Base-by-base conservation (phyloP, 2,888 invertebrate genomes). In the Philhelius pedissequus region DNA sequence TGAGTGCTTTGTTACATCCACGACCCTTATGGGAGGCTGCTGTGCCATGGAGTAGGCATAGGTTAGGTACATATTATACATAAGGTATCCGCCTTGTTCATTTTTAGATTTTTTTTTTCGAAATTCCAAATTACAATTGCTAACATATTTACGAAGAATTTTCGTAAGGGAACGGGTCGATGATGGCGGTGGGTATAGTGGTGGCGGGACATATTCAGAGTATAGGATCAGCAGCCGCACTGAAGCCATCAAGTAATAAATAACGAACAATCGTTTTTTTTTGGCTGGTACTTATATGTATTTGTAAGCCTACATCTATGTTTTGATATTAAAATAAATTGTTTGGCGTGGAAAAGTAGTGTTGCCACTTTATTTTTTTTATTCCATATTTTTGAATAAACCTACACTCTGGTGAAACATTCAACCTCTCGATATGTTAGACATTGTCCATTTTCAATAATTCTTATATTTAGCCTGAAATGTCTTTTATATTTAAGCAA, bases 101-200 rank as follows among this genome's bases (percentile, higher is more conserved):
- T 84, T 84, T 84, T 60, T 84, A 84, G 80, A 80, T 71, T 80
- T 68, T 84, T 70, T 71, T 80, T 68, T 84, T 70, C 30, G 43
- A 64, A 75, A 79, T 74, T 79, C 60, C 66, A 75, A 62, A 50
- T 84, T 56, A 76, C 80, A 80, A 76, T 84, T 80, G 75, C 80
- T 71, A 75, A 71, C 84, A 78, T 62, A 74, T 83, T 74, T 74
- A 70, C 73, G 56, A 56, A 73, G 71, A 75, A 48, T 18, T 18
- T 32, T 80, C n/a, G 35, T 27, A 15, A 15, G 25, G 11, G 15
- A 60, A 11, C 40, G 13, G n/a, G 45, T 13, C 13, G 13, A 20
- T 8, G 54, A 13, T 32, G 45, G 25, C 13, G 13, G 35, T 8
- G 54, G 18, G 20, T 18, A 5, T 54, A 4, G 18, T 20, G 32